Base-by-base conservation (phyloP, 2,113 vertebrate genomes). In the Amazona guildingii region DNA sequence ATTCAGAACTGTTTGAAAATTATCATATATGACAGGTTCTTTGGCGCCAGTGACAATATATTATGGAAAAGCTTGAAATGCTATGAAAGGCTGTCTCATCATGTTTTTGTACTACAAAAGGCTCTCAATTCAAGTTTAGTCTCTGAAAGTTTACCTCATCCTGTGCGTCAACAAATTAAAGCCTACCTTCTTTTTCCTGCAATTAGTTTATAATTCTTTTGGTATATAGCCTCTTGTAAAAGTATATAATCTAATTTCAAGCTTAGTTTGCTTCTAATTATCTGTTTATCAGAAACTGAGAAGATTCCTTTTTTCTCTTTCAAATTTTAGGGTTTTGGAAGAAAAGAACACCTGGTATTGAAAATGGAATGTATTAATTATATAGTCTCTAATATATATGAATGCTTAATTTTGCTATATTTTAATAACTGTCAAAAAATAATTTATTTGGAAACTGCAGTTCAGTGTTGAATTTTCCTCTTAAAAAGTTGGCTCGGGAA, bases 101-200 rank as follows among this genome's bases (percentile, higher is more conserved):
- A 0, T 86, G 93, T 84, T 92, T 95, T 97, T 97, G 96, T 97
- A 81, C 85, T 97, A 97, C 93, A 95, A 96, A 95, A 95, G 95
- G 87, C 79, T 97, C 83, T 88, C 83, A 88, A 94, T 96, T 94
- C 78, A 78, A 83, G 88, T 73, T 55, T 24, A 55, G 41, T 20
- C 73, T 93, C 88, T 93, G 81, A 92, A 95, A 95, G 88, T 94
- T 96, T 96, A 49, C 88, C 85, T 87, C 95, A 95, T 90, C 85
- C 84, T 92, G 90, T 73, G 85, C 74, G 64, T 78, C 79, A 62
- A 33, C 28, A 92, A 92, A 95, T 92, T 86, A 94, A 95, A 92
- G 43, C 51, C 31, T 94, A 92, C 85, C 69, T 94, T 90, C 54
- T 67, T 63, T 18, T 35, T 52, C 48, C 39, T 80, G 69, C 43